These are phyloP conservation scores for Xenentodon cancila DNA, from an alignment of 2,797 vertebrate genomes.

Conservation along the genomic window DNA sequence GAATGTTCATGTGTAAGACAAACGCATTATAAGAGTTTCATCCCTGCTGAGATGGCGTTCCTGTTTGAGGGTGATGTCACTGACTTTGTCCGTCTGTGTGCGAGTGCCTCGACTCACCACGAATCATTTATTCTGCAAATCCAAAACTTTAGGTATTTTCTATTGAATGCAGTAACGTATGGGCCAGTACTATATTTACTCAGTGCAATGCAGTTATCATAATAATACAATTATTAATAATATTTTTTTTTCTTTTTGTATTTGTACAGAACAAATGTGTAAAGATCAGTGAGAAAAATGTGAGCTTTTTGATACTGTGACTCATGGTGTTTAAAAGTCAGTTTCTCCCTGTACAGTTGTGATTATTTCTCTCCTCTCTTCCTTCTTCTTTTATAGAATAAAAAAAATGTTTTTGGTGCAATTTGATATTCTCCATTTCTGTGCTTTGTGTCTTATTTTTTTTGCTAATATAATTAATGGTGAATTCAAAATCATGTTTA, in stretches of 20 bases:
- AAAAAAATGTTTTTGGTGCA: constrained; percentile 85
- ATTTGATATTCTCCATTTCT: constrained; percentile 35
- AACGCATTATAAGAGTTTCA: constrained; percentile 1
- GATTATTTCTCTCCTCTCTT: constrained; percentile 62
- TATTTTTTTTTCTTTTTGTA: constrained; percentile 79
- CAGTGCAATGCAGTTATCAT: constrained; percentile 88
- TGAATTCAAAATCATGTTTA: neutral
- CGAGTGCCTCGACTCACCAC: constrained; percentile 58
- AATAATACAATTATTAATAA: constrained; percentile 82
- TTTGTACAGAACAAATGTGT: constrained; percentile 88
- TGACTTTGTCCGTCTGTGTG: constrained; percentile 35
- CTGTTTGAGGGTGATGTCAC: constrained; percentile 28
- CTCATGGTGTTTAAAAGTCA: constrained; percentile 85
- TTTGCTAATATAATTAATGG: neutral
- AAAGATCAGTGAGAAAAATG: constrained; percentile 83
- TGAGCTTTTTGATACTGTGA: constrained; percentile 87
- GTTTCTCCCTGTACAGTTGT: constrained; percentile 86
- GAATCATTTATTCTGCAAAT: constrained; percentile 60
- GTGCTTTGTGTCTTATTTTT: constrained; percentile 8
- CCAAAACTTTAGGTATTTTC: constrained; percentile 78
- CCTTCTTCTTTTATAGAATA: constrained; percentile 86
- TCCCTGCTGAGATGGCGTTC: constrained; percentile 8
- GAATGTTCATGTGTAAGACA: constrained; percentile 34
- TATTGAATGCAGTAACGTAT: constrained; percentile 87
- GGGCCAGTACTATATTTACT: constrained; percentile 88